These are phyloP conservation scores for Prunella fulvescens DNA, from an alignment of 2,113 vertebrate genomes.

Conservation along the genomic window DNA sequence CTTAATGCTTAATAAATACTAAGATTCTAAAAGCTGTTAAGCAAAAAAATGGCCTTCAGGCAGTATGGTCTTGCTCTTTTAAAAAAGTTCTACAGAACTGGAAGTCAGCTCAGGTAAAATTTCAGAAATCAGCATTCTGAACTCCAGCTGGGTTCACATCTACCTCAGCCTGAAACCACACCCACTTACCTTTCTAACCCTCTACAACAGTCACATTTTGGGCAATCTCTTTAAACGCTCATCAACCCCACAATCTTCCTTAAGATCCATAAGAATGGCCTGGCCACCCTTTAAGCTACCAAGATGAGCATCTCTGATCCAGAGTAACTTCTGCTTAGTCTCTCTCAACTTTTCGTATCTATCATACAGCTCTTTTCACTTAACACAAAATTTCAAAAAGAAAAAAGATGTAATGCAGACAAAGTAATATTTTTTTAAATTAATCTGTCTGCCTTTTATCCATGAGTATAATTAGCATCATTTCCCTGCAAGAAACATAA, in stretches of 20 bases:
- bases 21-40: background rate
- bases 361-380: background rate
- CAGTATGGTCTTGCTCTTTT: background rate
- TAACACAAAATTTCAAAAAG: background rate
- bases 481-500: background rate
- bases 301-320: background rate
- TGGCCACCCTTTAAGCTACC: background rate
- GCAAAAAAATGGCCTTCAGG: background rate
- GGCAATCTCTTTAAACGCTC: background rate
- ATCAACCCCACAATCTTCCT: rapidly evolving
- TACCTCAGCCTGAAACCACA: background rate
- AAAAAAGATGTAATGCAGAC: background rate
- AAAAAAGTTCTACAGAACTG: background rate
- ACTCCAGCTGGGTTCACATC: background rate
- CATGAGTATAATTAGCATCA: background rate
- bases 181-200: background rate
- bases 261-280: rapidly evolving
- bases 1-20: background rate
- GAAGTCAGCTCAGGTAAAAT: background rate
- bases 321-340: background rate
- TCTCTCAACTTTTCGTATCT: background rate
- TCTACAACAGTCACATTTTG: background rate
- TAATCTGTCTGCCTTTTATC: background rate
- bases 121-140: background rate
- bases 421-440: background rate